phyloP scores from a whole-genome alignment of 2,888 invertebrate genomes.

The Drosophila flavopinicola region DNA sequence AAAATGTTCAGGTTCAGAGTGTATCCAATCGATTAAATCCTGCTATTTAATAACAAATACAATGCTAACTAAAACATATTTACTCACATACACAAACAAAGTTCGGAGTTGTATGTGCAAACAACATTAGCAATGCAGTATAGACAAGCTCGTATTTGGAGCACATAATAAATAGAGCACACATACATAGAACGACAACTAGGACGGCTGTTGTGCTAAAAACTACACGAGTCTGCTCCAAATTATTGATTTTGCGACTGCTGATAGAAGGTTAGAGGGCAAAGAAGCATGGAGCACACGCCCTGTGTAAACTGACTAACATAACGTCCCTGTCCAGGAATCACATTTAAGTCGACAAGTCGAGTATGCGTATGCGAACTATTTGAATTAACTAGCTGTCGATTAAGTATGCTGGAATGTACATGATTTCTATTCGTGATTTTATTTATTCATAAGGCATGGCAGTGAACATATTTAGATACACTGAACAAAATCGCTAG shows the following conservation, averaged over 20 bases:
- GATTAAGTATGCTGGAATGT: too few relatives aligned
- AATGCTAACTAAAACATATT: neutral
- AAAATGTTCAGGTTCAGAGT: too few relatives aligned
- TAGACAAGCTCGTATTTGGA: conserved; percentile 3
- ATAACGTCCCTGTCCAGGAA: too few relatives aligned
- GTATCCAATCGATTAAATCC: neutral
- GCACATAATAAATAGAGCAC: conserved; percentile 1
- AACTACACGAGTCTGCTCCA: conserved; percentile 20
- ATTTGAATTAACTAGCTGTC: too few relatives aligned
- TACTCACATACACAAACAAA: conserved; percentile 6
- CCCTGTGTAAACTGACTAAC: conserved; percentile 31
- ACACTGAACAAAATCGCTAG: too few relatives aligned
- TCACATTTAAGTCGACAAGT: too few relatives aligned
- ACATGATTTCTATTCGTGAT: too few relatives aligned
- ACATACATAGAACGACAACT: neutral
- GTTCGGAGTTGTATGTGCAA: conserved; percentile 4
- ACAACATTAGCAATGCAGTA: conserved; percentile 5
- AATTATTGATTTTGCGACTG: conserved; percentile 56
- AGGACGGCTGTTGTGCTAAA: conserved; percentile 18
- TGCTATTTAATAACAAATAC: neutral
- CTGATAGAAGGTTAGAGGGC: neutral
- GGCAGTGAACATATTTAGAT: too few relatives aligned
- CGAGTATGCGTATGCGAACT: too few relatives aligned
- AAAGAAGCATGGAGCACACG: conserved; percentile 3
- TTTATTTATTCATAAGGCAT: too few relatives aligned